Evolutionary conservation across 1,140 invertebrate genomes (phyloP), one percentile per base, ranked within the genome.

Genomic region (Drosophila pallidifrons): DNA sequence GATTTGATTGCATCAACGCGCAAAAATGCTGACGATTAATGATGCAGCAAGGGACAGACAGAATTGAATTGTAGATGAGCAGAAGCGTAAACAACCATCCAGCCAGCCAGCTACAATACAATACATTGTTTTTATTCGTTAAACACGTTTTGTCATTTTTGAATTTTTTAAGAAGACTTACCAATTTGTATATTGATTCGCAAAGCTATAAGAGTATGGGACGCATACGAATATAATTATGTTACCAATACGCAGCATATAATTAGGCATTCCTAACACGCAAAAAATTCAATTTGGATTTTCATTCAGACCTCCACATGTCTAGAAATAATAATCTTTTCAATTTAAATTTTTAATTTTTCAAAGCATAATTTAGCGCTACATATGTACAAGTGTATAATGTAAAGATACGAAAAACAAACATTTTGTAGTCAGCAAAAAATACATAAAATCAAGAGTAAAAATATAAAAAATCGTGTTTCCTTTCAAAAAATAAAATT

Each of bases 1-100:
- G 95, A 95, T 67, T 92, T 97, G 20, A 93, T 97, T 11, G 92
- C 95, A 55, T 95, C 95, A 5, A 94, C 94, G n/a, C 86, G 94
- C 52, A 92, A 91, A 68, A 89, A 74, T 60, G 35, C 68, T 45
- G 85, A 88, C 51, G 85, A 88, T 76, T 88, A 30, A 81, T 55
- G 11, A 15, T 11, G 1, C 38, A 54, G 28, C 28, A 45, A 28
- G 25, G 5, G 7, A 46, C 16, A 16, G 7, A 46, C 16, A 16
- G 35, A 35, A 41, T 13, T 43, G 35, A 25, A 8, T 16, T 5
- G 6, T 0, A 38, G 16, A 15, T 51, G 46, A 13, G 55, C 13
- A 45, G 58, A 46, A 45, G 35, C 25, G 10, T 3, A 11, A 59
- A 13, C 43, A 32, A 32, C 35, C 35, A 38, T 3, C 7, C 35